Evolutionary conservation across 2,888 invertebrate species (phyloP), one percentile per base, ranked within the genome.

Genomic region (Netelia fuscicornis): DNA sequence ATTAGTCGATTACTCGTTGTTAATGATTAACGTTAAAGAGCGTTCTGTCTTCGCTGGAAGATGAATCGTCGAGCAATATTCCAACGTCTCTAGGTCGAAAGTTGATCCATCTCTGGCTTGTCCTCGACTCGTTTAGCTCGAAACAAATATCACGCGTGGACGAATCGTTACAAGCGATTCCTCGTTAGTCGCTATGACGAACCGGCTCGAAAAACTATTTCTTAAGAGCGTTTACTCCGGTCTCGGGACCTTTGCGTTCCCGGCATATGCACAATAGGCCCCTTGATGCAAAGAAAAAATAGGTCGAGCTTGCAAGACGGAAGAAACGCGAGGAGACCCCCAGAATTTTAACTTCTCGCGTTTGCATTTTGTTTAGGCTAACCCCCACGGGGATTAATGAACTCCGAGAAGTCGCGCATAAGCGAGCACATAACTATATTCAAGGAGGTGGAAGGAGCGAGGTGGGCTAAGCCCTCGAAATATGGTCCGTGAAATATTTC

Each of bases 401-500:
- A 93, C 91, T 90, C 89, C 87, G 82, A 81, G 85, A 80, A 80
- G 74, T 83, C 60, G 80, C 65, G 79, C 64, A 70, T 58, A 86
- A 82, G 54, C 72, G 48, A 23, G 17, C 67, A n/a, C 70, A 60
- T 79, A 80, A 81, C 79, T 81, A 76, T 71, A 74, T 56, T 25
- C 76, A 54, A 58, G 52, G 20, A 25, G 20, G 86, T 84, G 79
- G 70, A 37, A 81, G 79, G 81, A 80, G 85, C 85, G 83, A 78
- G 48, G 48, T 25, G 23, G 30, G 83, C 89, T 89, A 90, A 90
- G 89, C 87, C 89, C 67, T 67, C 48, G 71, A 86, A 89, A 87
- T 89, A 89, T 89, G 88, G 86, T 88, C 88, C 86, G 88, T 90
- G 89, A 91, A 92, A 92, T 91, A 92, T 92, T 93, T 93, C 93